Percentiles rank a stretch among this genome's conserved stretches.
Conservation (phyloP, 2,113 vertebrate species). For the Petrocephalus zakoni region DNA sequence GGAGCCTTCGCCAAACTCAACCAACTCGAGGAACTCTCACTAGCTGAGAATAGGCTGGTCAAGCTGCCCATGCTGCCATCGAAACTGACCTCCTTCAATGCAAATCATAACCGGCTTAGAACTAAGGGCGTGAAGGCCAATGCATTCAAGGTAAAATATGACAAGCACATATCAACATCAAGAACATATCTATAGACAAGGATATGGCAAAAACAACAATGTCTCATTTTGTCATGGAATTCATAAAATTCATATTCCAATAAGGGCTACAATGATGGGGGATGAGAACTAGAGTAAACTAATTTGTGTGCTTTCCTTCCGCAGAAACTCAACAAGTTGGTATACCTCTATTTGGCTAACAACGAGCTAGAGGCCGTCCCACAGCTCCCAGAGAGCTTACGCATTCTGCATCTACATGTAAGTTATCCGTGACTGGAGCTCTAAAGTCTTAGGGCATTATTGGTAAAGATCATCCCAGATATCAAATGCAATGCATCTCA, state of each 20-base stretch:
- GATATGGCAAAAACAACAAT: not conserved
- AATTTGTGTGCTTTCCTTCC: not conserved
- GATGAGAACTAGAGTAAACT: not conserved
- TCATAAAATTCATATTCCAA: not conserved
- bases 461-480: not conserved
- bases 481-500: not conserved
- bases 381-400: slow-evolving; percentile 80
- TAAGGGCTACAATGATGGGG: not conserved
- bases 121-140: slow-evolving; percentile 90
- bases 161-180: not conserved
- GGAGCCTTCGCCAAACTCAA: slow-evolving; percentile 81
- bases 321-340: slow-evolving; percentile 78
- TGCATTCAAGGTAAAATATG: slow-evolving; percentile 80
- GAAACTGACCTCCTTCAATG: slow-evolving; percentile 79
- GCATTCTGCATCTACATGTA: slow-evolving; percentile 89
- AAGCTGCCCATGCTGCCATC: slow-evolving; percentile 85
- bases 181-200: not conserved
- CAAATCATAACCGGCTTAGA: slow-evolving; percentile 82
- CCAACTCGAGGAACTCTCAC: slow-evolving; percentile 78
- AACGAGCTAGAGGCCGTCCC: slow-evolving; percentile 87
- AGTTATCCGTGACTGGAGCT: slow-evolving; percentile 12
- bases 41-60: slow-evolving; percentile 83
- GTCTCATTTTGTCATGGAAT: not conserved
- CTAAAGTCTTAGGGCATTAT: too few relatives aligned
- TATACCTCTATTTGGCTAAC: slow-evolving; percentile 77